These are phyloP conservation scores for Osmoderma eremita DNA, from an alignment of 2,888 invertebrate species.

Conservation along the genomic window DNA sequence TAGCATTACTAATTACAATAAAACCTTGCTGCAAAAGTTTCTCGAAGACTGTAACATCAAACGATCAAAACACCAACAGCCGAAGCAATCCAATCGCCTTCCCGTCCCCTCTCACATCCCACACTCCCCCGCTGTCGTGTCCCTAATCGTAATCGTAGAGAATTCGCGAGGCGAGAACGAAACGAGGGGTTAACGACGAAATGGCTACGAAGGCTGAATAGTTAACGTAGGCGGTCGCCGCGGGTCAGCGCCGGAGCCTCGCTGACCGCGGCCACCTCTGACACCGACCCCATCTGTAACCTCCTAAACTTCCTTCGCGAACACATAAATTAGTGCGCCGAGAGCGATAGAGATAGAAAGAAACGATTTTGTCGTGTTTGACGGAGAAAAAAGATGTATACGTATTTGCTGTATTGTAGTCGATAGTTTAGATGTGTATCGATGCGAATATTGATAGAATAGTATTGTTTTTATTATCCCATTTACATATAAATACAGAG, in stretches of 20 bases:
- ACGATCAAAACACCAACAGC: too few relatives aligned
- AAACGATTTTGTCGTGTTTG: background rate
- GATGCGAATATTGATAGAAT: background rate
- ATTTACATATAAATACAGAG: too few relatives aligned
- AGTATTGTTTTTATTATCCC: too few relatives aligned
- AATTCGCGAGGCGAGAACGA: constrained; percentile 19
- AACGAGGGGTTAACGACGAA: constrained; percentile 30
- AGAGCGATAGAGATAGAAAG: background rate
- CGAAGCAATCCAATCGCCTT: too few relatives aligned
- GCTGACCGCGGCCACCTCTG: constrained; percentile 46
- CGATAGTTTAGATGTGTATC: background rate
- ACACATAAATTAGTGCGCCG: constrained; percentile 30
- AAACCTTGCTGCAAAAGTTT: too few relatives aligned
- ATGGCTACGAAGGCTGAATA: constrained; percentile 32
- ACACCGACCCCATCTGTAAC: constrained; percentile 46
- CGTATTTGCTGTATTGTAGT: background rate
- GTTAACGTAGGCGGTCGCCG: constrained; percentile 38
- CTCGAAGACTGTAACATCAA: too few relatives aligned
- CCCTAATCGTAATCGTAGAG: too few relatives aligned
- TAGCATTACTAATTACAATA: too few relatives aligned
- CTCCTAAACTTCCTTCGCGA: constrained; percentile 38
- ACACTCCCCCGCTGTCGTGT: too few relatives aligned
- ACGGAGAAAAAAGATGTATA: background rate
- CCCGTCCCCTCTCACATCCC: too few relatives aligned
- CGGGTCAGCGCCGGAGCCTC: constrained; percentile 41